These are phyloP conservation scores for Cydia fagiglandana DNA, from an alignment of 1,140 invertebrate genomes.

Conservation along the genomic window DNA sequence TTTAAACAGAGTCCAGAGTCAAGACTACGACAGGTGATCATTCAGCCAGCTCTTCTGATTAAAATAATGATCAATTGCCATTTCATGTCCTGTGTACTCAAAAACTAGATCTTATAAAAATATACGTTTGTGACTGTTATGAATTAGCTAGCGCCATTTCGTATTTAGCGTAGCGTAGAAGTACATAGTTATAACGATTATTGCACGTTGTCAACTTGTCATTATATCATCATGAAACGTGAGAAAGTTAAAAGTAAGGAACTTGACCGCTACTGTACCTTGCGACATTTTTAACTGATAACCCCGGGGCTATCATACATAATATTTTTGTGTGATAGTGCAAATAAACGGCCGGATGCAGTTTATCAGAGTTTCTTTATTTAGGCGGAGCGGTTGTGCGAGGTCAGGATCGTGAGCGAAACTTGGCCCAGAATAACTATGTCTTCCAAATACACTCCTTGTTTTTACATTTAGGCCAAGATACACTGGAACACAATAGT, in stretches of 20 bases:
- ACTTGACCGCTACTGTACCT: conserved; percentile 13
- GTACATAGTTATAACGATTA: too few species aligned
- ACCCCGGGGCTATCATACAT: neutral
- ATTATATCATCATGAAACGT: neutral
- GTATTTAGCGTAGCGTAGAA: neutral
- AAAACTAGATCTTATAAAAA: neutral
- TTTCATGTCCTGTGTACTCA: neutral
- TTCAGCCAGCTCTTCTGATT: neutral
- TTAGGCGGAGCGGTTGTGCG: conserved; percentile 1
- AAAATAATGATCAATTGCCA: neutral
- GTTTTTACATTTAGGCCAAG: neutral
- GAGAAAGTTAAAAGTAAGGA: conserved; percentile 17
- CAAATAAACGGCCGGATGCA: conserved; percentile 21
- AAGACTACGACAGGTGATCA: conserved; percentile 6
- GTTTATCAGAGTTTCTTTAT: conserved; percentile 20
- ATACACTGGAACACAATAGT: neutral
- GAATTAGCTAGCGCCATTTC: neutral
- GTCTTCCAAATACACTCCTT: neutral
- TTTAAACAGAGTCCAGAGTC: neutral
- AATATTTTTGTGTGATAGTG: conserved; percentile 24
- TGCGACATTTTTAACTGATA: conserved; percentile 13
- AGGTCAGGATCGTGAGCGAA: conserved; percentile 5
- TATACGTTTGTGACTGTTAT: too few species aligned
- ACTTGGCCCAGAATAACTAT: neutral
- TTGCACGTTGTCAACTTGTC: neutral